Evolutionary conservation across 1,140 invertebrate genomes (phyloP).

Genomic region (Thaumatotibia leucotreta): DNA sequence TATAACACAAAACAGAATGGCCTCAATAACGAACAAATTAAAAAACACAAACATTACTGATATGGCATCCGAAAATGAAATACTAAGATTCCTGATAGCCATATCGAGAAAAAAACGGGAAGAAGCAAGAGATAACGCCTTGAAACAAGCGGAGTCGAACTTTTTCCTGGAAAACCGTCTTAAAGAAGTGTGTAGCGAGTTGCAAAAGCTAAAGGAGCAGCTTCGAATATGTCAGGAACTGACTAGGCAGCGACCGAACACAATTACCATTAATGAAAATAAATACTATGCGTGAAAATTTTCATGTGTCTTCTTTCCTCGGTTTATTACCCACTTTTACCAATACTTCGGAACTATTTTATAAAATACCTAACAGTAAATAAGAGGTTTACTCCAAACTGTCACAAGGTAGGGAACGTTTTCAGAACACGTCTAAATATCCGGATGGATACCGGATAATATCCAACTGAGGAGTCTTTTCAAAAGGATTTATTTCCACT

Average conservation of each 20-base stretch:
- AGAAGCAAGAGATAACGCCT: slow-evolving; percentile 47
- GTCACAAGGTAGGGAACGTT: no score
- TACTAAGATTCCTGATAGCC: slow-evolving; percentile 37
- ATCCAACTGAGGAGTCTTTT: no score
- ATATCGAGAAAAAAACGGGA: slow-evolving; percentile 40
- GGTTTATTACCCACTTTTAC: no score
- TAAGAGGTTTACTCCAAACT: neutral
- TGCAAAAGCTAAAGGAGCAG: slow-evolving; percentile 15
- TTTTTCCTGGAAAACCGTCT: slow-evolving; percentile 44
- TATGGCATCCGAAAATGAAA: slow-evolving; percentile 34
- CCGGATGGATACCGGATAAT: no score
- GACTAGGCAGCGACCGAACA: neutral
- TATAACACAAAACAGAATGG: no score
- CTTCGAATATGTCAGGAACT: neutral
- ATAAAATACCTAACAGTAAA: no score
- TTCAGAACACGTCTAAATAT: no score
- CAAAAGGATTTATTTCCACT: no score
- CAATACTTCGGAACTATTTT: no score
- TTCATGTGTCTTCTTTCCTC: no score
- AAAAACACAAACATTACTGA: slow-evolving; percentile 30
- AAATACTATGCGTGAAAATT: neutral
- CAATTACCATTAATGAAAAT: neutral
- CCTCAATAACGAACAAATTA: neutral
- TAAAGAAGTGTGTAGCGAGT: slow-evolving; percentile 22
- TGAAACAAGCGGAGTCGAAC: slow-evolving; percentile 48